Evolutionary conservation across 2,797 vertebrate species (phyloP).

Genomic region (Melanotaenia maccullochi): DNA sequence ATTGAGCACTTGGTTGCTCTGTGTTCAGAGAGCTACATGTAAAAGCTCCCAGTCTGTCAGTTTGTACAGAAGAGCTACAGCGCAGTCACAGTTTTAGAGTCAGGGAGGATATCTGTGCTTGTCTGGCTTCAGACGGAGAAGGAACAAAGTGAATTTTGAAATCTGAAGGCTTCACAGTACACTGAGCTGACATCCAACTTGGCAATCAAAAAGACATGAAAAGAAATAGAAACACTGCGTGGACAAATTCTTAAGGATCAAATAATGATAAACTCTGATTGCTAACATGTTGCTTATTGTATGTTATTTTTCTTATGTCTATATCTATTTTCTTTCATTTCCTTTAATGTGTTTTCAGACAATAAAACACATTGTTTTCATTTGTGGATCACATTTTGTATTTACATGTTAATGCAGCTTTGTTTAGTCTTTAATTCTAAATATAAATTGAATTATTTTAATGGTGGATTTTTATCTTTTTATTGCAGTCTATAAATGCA

Average conservation of each 20-base stretch:
- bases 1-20: slow-evolving; percentile 53
- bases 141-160: slow-evolving; percentile 73
- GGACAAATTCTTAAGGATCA: slow-evolving; percentile 35
- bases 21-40: slow-evolving; percentile 56
- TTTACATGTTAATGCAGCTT: slow-evolving; percentile 38
- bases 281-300: slow-evolving; percentile 27
- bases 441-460: neutral
- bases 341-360: slow-evolving; percentile 41
- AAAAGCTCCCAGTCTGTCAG: slow-evolving; percentile 52
- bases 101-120: slow-evolving; percentile 58
- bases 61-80: slow-evolving; percentile 45
- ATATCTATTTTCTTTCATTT: slow-evolving; percentile 37
- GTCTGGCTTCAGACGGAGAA: slow-evolving; percentile 58
- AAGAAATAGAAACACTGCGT: slow-evolving; percentile 33
- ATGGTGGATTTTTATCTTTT: neutral
- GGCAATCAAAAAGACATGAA: slow-evolving; percentile 39
- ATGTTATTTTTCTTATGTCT: slow-evolving; percentile 29
- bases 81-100: slow-evolving; percentile 55
- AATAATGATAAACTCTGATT: slow-evolving; percentile 25
- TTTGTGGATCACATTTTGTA: slow-evolving; percentile 50
- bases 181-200: slow-evolving; percentile 40
- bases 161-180: slow-evolving; percentile 41
- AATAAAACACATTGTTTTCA: slow-evolving; percentile 21
- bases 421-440: slow-evolving; percentile 9
- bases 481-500: no score